Conservation (phyloP, 1,140 invertebrate genomes). For the Dolichoris vasculosae region DNA sequence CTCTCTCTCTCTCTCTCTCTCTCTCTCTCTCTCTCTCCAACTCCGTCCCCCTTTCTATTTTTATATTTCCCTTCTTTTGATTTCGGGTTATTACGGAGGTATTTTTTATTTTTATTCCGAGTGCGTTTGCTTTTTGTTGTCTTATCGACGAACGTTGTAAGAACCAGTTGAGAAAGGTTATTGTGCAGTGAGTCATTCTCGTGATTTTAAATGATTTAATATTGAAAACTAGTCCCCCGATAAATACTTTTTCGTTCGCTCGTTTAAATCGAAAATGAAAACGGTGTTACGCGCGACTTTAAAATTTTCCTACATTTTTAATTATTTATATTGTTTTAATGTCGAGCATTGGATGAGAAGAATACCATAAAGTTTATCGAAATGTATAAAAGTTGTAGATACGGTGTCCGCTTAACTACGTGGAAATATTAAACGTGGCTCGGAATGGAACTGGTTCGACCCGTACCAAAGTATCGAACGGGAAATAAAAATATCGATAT, state of each 20-base stretch:
- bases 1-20: neutral
- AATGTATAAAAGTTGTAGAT: no score
- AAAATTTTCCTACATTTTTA: no score
- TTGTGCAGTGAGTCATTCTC: neutral
- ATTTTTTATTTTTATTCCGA: neutral
- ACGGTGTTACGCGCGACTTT: neutral
- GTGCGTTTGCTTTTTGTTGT: slow-evolving; percentile 3
- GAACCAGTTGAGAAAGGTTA: neutral
- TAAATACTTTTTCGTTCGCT: neutral
- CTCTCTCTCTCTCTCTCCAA: no score
- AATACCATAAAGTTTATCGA: no score
- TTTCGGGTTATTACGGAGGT: neutral
- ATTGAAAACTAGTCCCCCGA: neutral
- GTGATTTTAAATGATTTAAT: neutral
- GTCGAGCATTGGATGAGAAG: no score
- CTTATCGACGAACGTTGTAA: neutral
- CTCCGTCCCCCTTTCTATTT: no score
- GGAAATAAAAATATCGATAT: no score
- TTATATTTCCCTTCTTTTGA: neutral
- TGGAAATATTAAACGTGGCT: no score
- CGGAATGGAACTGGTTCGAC: no score
- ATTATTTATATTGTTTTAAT: no score
- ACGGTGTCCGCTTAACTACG: no score
- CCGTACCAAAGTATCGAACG: no score
- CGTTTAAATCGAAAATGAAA: neutral